These are phyloP conservation scores for Coregonus sp. DNA, from an alignment of 2,797 vertebrate species.

Conservation along the genomic window DNA sequence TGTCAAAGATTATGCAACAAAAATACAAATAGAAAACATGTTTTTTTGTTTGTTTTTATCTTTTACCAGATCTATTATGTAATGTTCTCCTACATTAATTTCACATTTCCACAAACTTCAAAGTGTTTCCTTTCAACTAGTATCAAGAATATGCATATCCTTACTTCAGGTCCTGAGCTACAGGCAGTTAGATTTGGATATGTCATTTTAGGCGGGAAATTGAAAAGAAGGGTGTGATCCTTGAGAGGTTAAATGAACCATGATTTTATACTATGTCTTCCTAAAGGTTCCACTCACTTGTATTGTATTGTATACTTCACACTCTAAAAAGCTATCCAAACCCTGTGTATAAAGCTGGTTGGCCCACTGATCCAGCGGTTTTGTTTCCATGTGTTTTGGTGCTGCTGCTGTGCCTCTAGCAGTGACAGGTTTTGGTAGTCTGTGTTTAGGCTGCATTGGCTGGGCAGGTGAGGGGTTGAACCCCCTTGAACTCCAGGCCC, in stretches of 20 bases:
- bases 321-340: background rate
- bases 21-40: too few species aligned
- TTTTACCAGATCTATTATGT: too few species aligned
- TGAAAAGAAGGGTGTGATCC: too few species aligned
- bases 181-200: too few species aligned
- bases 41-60: too few species aligned
- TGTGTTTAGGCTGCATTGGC: constrained; percentile 29
- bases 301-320: background rate
- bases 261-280: background rate
- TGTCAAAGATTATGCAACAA: too few species aligned
- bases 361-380: background rate
- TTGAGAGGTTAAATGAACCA: background rate
- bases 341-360: background rate
- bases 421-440: constrained; percentile 45
- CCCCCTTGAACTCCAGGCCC: constrained; percentile 87
- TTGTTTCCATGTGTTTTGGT: background rate
- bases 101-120: too few species aligned
- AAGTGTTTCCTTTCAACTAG: too few species aligned
- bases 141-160: too few species aligned
- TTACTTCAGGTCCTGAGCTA: too few species aligned
- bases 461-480: constrained; percentile 93
- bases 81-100: too few species aligned
- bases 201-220: too few species aligned
- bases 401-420: background rate
- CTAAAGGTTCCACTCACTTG: background rate